A percentile compares a stretch with the other conserved stretches of the same genome.
phyloP scores from a whole-genome alignment of 1,140 invertebrate species.

The Oscheius sp. region DNA sequence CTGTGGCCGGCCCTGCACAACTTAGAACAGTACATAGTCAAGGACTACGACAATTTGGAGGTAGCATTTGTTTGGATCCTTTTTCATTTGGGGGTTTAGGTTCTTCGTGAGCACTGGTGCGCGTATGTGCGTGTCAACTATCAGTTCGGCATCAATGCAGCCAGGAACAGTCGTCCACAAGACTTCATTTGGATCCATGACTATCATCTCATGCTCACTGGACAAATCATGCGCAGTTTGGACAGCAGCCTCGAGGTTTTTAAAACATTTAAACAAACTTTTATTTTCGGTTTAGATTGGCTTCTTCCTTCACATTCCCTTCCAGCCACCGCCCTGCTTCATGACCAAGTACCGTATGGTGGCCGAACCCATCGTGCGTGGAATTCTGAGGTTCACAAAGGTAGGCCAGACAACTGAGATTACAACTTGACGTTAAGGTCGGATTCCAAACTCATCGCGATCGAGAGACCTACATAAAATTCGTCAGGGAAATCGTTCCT shows the following conservation, averaged over 20 bases:
- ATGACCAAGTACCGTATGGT: conserved; percentile 57
- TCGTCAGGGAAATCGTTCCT: conserved; percentile 49
- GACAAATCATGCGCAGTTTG: conserved; percentile 57
- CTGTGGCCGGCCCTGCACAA: conserved; percentile 61
- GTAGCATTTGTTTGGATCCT: conserved; percentile 18
- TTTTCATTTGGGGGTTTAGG: conserved; percentile 20
- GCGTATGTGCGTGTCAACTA: conserved; percentile 60
- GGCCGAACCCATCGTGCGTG: conserved; percentile 58
- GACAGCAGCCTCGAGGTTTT: conserved; percentile 54
- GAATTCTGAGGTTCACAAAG: conserved; percentile 56
- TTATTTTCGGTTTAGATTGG: conserved; percentile 38
- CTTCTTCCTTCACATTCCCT: conserved; percentile 61
- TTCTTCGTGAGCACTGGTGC: conserved; percentile 57
- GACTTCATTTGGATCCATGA: conserved; percentile 62
- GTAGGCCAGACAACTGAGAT: conserved; percentile 21
- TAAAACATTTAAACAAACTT: background rate
- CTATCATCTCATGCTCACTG: conserved; percentile 59
- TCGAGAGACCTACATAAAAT: conserved; percentile 52
- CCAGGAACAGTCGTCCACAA: conserved; percentile 56
- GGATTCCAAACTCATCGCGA: conserved; percentile 61
- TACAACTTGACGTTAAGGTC: conserved; percentile 41
- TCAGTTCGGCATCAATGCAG: conserved; percentile 59
- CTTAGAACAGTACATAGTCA: conserved; percentile 56
- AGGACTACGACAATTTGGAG: conserved; percentile 53
- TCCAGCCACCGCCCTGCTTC: conserved; percentile 59